These are phyloP conservation scores for Stramonita haemastoma DNA, from an alignment of 2,888 invertebrate genomes.

Conservation along the genomic window DNA sequence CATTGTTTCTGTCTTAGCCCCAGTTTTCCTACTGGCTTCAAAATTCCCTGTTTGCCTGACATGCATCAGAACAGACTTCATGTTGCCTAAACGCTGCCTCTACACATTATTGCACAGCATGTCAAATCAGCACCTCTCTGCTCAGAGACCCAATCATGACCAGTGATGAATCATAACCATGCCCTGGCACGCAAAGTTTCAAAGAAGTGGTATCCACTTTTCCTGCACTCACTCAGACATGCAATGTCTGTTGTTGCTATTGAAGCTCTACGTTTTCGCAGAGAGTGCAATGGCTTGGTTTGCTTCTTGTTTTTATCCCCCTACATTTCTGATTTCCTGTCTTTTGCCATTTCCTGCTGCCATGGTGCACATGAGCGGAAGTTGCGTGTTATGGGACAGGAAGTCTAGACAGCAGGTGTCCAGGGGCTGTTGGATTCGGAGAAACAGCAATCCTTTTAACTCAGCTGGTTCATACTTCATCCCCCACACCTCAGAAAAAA, in stretches of 20 bases:
- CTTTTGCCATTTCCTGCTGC: background rate
- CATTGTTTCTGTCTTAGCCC: background rate
- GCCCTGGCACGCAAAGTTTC: background rate
- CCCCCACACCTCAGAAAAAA: background rate
- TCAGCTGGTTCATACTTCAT: background rate
- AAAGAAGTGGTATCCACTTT: background rate
- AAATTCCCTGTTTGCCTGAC: background rate
- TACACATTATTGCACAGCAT: background rate
- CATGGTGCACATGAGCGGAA: background rate
- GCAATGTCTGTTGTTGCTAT: background rate
- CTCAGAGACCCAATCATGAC: background rate
- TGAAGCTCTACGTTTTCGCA: background rate
- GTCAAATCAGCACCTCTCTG: background rate
- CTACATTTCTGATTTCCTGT: background rate
- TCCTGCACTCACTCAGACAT: background rate
- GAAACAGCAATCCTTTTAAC: background rate
- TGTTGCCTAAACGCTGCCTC: background rate
- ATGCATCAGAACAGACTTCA: background rate
- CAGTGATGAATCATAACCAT: background rate
- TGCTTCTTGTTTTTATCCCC: no score
- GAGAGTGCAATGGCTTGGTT: background rate
- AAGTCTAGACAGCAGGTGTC: background rate
- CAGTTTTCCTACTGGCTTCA: background rate
- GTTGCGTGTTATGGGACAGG: background rate
- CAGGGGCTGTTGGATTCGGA: background rate